Conservation (phyloP, 1,140 invertebrate species). For the Phymorhynchus buccinoides region DNA sequence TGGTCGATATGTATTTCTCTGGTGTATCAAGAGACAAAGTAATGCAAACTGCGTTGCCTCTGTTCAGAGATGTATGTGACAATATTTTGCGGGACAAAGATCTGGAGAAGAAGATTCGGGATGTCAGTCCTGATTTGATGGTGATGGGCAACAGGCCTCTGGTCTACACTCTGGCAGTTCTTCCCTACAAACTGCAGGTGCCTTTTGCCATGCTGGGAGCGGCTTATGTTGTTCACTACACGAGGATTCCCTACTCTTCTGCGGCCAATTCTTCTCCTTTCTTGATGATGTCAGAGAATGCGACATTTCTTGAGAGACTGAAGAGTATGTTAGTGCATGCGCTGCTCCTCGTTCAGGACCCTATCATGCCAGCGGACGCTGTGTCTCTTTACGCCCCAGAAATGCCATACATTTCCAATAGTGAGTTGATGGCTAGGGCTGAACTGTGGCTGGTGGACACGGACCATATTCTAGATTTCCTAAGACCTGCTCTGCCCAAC, state of each 20-base stretch:
- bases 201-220: slow-evolving; percentile 39
- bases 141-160: slow-evolving; percentile 38
- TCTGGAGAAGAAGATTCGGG: neutral
- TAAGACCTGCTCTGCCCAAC: slow-evolving; percentile 48
- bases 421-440: slow-evolving; percentile 30
- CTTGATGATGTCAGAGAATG: neutral
- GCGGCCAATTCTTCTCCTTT: slow-evolving; percentile 14
- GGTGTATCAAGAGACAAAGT: neutral
- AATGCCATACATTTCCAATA: neutral
- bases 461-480: slow-evolving; percentile 54
- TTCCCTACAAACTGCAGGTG: slow-evolving; percentile 42
- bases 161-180: slow-evolving; percentile 20
- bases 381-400: slow-evolving; percentile 30
- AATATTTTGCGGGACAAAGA: neutral
- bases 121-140: slow-evolving; percentile 22
- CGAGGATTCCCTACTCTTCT: slow-evolving; percentile 33
- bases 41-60: neutral
- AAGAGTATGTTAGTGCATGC: slow-evolving; percentile 1
- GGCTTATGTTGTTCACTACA: neutral
- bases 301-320: no score
- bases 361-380: neutral
- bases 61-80: neutral
- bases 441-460: slow-evolving; percentile 50
- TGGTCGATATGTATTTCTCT: neutral
- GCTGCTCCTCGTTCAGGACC: neutral